Base-by-base conservation (phyloP, 2,113 vertebrate genomes). In the Thalassoma bifasciatum region DNA sequence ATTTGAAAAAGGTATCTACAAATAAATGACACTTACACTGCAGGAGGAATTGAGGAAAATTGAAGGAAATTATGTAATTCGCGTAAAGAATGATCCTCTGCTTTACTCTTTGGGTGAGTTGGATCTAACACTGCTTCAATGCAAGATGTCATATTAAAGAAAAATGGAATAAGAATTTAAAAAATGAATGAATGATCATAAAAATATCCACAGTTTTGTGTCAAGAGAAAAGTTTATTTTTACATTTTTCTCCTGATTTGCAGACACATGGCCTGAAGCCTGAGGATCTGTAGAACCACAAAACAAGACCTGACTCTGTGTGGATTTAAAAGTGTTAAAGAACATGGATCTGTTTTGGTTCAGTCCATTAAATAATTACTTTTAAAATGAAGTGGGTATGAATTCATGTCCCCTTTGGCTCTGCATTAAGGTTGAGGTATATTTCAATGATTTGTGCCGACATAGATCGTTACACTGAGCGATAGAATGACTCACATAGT, bases 241-340 rank as follows among this genome's bases (percentile, higher is more conserved):
- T 11, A 40, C 52, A n/a, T 56, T 10, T 72, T 53, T 63, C 10
- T 63, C 52, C 72, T 56, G 36, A 57, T 70, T 81, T 81, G 40
- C 72, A 65, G 68, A 64, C 1, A 11, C 2, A 16, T 40, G 62
- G 24, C 52, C 72, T n/a, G 50, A 49, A 37, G 30, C 38, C 64
- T 70, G 47, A 80, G 58, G 61, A 82, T 36, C 49, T 56, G n/a
- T 62, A 56, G 36, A 37, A 13, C 52, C 59, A 69, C 56, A 74
- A 62, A 44, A n/a, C n/a, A 13, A 65, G 40, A 37, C 26, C 24
- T 17, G 24, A 50, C 5, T 37, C 24, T 46, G 21, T n/a, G n/a
- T 21, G 22, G 38, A 8, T 49, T 71, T 19, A 50, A 34, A 26
- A 40, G 60, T n/a, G 11, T 16, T 8, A 23, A 8, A 56, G 17